Conservation (phyloP, 2,888 invertebrate genomes). For the Tribolium freemani region DNA sequence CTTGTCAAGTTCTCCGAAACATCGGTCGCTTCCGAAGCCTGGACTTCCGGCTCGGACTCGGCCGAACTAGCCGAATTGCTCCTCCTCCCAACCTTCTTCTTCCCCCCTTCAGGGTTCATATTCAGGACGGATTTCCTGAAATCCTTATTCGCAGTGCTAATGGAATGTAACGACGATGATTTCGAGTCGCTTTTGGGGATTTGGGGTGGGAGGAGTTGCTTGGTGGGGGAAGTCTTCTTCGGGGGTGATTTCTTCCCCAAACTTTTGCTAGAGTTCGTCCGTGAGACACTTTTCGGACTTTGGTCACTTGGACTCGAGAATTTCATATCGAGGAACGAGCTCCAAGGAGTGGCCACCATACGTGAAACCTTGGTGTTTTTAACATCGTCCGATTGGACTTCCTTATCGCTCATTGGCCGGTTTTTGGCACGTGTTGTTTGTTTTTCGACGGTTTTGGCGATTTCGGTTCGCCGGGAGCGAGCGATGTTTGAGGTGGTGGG, state of each 20-base stretch:
- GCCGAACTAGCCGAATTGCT: slow-evolving; percentile 69
- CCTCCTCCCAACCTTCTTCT: slow-evolving; percentile 65
- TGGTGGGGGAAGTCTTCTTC: slow-evolving; percentile 57
- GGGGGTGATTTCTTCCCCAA: slow-evolving; percentile 59
- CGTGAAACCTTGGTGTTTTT: slow-evolving; percentile 76
- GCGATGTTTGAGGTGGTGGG: slow-evolving; percentile 69
- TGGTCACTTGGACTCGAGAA: slow-evolving; percentile 65
- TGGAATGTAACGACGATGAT: slow-evolving; percentile 63
- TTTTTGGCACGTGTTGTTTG: slow-evolving; percentile 74
- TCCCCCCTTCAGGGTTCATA: slow-evolving; percentile 70
- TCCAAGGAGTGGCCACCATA: slow-evolving; percentile 74
- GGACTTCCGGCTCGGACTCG: slow-evolving; percentile 67
- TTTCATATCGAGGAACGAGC: slow-evolving; percentile 72
- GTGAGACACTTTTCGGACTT: slow-evolving; percentile 63
- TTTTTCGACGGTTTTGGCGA: slow-evolving; percentile 81
- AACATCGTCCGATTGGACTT: slow-evolving; percentile 81
- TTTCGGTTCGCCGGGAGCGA: slow-evolving; percentile 76
- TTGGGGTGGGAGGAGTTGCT: slow-evolving; percentile 65
- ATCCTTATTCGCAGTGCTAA: slow-evolving; percentile 76
- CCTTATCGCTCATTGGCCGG: slow-evolving; percentile 77
- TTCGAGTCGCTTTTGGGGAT: slow-evolving; percentile 67
- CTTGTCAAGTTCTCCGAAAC: slow-evolving; percentile 63
- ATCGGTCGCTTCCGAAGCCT: slow-evolving; percentile 68
- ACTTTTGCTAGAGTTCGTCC: slow-evolving; percentile 68
- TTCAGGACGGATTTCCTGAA: slow-evolving; percentile 82